Percentiles rank a stretch among this genome's conserved stretches.
These are phyloP conservation scores for Micromussa lordhowensis DNA, from an alignment of 92 coral and sea anemone species.

Conservation along the genomic window DNA sequence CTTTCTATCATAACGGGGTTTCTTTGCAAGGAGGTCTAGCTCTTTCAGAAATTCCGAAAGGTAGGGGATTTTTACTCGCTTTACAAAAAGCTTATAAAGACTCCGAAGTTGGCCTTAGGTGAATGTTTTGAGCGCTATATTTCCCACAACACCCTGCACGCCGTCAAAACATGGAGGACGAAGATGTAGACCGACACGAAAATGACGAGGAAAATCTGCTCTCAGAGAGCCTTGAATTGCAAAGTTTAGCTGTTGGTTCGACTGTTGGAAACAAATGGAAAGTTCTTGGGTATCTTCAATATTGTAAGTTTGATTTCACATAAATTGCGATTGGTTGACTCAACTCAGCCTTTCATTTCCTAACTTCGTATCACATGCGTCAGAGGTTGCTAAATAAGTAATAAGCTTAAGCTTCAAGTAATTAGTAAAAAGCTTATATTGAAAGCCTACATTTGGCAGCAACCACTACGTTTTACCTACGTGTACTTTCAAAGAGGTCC, in stretches of 20 bases:
- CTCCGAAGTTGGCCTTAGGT: too few species aligned
- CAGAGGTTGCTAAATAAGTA: not conserved
- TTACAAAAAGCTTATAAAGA: too few species aligned
- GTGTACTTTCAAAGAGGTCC: not conserved
- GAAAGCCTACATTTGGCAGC: not conserved
- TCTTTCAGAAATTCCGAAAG: too few species aligned
- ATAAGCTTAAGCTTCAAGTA: not conserved
- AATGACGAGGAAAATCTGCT: not conserved
- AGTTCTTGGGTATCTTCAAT: conserved; percentile 16
- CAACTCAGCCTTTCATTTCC: not conserved
- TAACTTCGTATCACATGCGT: not conserved
- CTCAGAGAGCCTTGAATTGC: not conserved
- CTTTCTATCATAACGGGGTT: too few species aligned
- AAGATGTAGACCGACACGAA: conserved; percentile 18
- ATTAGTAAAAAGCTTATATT: not conserved
- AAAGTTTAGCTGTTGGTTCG: not conserved
- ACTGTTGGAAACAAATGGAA: not conserved
- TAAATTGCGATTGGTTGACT: not conserved
- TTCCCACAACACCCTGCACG: conserved; percentile 25
- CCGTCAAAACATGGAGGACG: conserved; percentile 21
- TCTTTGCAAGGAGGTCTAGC: too few species aligned
- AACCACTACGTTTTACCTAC: not conserved
- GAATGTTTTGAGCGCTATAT: too few species aligned
- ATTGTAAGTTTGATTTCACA: conserved; percentile 10
- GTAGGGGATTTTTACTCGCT: too few species aligned